These are phyloP conservation scores for Drosophila merina DNA, from an alignment of 2,888 invertebrate species.

Conservation along the genomic window DNA sequence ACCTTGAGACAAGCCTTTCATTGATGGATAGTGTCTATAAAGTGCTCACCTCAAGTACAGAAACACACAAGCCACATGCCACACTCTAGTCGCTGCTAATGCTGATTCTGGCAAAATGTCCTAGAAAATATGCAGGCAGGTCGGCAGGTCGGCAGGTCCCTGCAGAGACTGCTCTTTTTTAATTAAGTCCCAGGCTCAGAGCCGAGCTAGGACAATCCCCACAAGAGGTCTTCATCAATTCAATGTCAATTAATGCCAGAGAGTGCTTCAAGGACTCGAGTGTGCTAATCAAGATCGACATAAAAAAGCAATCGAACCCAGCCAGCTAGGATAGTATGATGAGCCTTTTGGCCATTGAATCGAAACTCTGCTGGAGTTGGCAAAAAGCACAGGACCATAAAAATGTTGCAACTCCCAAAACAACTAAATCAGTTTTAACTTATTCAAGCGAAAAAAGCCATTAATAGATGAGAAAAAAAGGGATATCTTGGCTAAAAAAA, in stretches of 20 bases:
- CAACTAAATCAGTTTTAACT: conserved; percentile 56
- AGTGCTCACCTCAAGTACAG: conserved; percentile 34
- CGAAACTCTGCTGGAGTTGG: background rate
- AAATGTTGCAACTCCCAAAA: conserved; percentile 45
- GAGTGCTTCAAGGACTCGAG: conserved; percentile 8
- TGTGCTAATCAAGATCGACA: conserved; percentile 44
- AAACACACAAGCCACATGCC: background rate
- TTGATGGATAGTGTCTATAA: conserved; percentile 39
- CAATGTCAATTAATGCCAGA: conserved; percentile 46
- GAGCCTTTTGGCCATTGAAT: background rate
- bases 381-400: conserved; percentile 16
- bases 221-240: conserved; percentile 30
- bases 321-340: background rate
- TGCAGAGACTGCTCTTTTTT: conserved; percentile 11
- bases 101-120: background rate
- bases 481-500: no score
- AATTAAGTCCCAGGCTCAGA: conserved; percentile 26
- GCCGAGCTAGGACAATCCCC: no score
- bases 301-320: conserved; percentile 23
- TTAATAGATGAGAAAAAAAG: no score
- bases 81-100: background rate
- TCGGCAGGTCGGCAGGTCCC: background rate
- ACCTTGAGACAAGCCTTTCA: conserved; percentile 44
- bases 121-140: conserved; percentile 21
- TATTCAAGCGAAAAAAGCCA: conserved; percentile 30